Evolutionary conservation across 2,113 vertebrate species (phyloP).

Genomic region (Rhagologus leucostigma): DNA sequence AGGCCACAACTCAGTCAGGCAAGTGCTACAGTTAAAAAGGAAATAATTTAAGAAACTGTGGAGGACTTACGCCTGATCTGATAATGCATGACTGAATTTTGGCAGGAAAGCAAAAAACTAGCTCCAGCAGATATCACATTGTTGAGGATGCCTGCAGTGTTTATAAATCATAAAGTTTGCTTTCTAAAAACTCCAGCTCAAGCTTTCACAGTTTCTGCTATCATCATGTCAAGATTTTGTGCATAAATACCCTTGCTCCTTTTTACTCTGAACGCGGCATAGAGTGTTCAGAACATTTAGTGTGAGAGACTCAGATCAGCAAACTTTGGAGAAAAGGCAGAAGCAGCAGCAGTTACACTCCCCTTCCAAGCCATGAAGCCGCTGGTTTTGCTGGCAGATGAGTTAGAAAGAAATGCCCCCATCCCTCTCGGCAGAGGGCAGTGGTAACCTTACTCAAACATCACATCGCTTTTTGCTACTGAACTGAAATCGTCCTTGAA

Average conservation of each 20-base stretch:
- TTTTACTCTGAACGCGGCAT: background rate
- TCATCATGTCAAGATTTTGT: background rate
- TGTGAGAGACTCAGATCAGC: background rate
- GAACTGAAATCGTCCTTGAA: background rate
- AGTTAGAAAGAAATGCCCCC: background rate
- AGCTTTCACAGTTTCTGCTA: slow-evolving; percentile 19
- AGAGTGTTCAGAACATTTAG: slow-evolving; percentile 23
- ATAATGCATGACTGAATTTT: background rate
- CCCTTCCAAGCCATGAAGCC: background rate
- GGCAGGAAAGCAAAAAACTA: background rate
- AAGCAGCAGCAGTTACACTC: background rate
- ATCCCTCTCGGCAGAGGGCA: slow-evolving; percentile 24
- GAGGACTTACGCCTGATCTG: background rate
- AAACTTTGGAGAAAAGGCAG: background rate
- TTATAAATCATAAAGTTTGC: background rate
- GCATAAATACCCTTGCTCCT: background rate
- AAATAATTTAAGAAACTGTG: background rate
- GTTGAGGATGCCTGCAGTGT: background rate
- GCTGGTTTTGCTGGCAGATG: background rate
- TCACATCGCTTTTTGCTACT: background rate
- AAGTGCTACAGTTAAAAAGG: background rate
- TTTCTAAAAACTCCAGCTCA: background rate
- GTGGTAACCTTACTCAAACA: background rate
- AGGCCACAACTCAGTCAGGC: background rate
- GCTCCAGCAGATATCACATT: slow-evolving; percentile 27